Base-by-base conservation (phyloP, 2,888 invertebrate species). In the Ferrisia virgata region DNA sequence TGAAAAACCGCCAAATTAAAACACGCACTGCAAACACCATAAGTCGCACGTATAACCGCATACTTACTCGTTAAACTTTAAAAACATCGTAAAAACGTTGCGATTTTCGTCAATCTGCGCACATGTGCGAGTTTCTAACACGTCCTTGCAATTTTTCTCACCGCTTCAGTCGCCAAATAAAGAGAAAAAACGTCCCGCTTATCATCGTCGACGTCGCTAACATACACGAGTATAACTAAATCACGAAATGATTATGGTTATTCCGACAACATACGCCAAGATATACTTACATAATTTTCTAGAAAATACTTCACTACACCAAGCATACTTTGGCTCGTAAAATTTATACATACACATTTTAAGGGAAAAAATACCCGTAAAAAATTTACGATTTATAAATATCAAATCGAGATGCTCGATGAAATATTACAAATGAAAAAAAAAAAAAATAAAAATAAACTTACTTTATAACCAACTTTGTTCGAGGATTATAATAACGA, bases 351-450 rank as follows among this genome's bases (percentile, higher is more conserved):
- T 8, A 13, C 28, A 28, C 28, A n/a, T n/a, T n/a, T 64, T 53
- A 0, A 11, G 4, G 58, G 28, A 64, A 28, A 64, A 13, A 64
- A 22, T 28, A 22, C 58, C 39, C 11, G 58, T 64, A 64, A 64
- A 64, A 64, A 64, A 28, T 64, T 64, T 64, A 64, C 58, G 58
- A 64, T 64, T 64, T 64, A 64, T 64, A 64, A 64, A 22, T 28
- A 64, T 64, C 58, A 28, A 64, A 64, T 64, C 58, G 58, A 64
- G 28, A 64, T 64, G 58, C 58, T 64, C 28, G 58, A 64, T 64
- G 28, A 28, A 64, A 64, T 64, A 25, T 64, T 28, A n/a, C n/a
- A n/a, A n/a, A n/a, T n/a, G n/a, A n/a, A n/a, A n/a, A n/a, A n/a
- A n/a, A n/a, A n/a, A n/a, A n/a, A n/a, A n/a, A n/a, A n/a, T n/a